phyloP scores from a whole-genome alignment of 2,113 vertebrate genomes.

The Saguinus midas region DNA sequence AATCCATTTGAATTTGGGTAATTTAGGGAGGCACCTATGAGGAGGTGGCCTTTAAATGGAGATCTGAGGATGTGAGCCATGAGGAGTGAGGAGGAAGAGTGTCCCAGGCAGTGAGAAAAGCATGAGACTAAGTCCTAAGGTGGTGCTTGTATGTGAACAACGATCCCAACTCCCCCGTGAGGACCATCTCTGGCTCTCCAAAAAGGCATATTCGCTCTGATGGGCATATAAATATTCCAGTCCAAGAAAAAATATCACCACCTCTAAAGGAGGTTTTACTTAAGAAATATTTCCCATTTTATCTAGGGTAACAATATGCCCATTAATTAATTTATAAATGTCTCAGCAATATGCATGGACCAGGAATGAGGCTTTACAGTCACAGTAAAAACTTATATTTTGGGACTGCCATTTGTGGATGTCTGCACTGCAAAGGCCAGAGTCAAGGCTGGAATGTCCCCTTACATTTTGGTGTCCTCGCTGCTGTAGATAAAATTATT shows the following conservation, averaged over 20 bases:
- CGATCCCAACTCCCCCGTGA: not conserved
- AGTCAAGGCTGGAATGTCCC: not conserved
- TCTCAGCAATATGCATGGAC: not conserved
- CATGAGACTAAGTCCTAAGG: not conserved
- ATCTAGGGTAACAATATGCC: not conserved
- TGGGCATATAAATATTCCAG: not conserved
- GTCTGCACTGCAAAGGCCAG: not conserved
- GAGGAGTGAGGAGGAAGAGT: not conserved
- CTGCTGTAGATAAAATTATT: constrained; percentile 28
- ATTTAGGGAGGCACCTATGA: not conserved
- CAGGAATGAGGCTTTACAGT: not conserved
- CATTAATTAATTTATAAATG: not conserved
- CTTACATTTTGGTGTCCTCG: not conserved
- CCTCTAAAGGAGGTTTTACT: not conserved
- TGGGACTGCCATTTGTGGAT: not conserved
- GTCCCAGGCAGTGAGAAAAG: not conserved
- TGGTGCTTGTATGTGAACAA: not conserved
- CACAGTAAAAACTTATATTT: not conserved
- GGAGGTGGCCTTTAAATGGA: not conserved
- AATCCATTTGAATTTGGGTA: not conserved
- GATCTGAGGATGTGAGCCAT: not conserved
- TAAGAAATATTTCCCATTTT: not conserved
- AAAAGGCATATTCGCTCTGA: not conserved
- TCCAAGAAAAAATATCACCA: not conserved
- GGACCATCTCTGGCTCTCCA: not conserved